Conservation (phyloP, 2,797 vertebrate genomes). For the Decapterus maruadsi region DNA sequence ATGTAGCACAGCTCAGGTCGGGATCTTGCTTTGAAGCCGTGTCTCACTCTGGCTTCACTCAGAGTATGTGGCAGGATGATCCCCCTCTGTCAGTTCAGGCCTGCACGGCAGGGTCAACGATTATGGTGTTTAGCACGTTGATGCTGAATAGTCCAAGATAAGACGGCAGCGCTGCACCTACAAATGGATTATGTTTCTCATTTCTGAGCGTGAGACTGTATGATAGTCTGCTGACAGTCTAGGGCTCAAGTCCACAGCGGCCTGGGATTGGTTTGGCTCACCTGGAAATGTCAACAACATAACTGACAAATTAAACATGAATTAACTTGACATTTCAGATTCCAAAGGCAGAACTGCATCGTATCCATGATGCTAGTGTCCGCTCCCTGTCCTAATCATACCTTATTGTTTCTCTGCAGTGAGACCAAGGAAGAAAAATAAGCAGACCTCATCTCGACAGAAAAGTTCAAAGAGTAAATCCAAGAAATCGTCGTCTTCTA, state of each 20-base stretch:
- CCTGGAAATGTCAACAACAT: too few species aligned
- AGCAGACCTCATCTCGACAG: conserved; percentile 79
- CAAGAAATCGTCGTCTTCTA: conserved; percentile 86
- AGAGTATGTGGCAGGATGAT: conserved; percentile 80
- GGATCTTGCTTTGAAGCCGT: conserved; percentile 62
- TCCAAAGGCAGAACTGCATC: not conserved
- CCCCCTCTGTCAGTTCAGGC: conserved; percentile 63
- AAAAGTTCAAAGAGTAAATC: conserved; percentile 86
- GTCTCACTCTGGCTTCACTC: conserved; percentile 69
- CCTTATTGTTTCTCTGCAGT: conserved; percentile 80
- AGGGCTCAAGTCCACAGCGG: not conserved
- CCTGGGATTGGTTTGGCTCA: not conserved
- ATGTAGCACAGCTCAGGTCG: conserved; percentile 54
- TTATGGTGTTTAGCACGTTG: conserved; percentile 15
- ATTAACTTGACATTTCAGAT: not conserved
- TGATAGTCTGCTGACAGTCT: not conserved
- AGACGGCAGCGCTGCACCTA: not conserved
- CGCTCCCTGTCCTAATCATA: not conserved
- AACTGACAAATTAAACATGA: not conserved
- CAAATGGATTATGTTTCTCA: conserved; percentile 3
- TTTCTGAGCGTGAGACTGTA: not conserved
- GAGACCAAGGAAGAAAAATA: conserved; percentile 92
- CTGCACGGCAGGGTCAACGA: conserved; percentile 26
- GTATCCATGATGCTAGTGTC: not conserved
- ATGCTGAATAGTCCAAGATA: conserved; percentile 11